Percentiles rank a stretch among this genome's conserved stretches.
Conservation (phyloP, 2,888 invertebrate genomes). For the Panzeria rudis region DNA sequence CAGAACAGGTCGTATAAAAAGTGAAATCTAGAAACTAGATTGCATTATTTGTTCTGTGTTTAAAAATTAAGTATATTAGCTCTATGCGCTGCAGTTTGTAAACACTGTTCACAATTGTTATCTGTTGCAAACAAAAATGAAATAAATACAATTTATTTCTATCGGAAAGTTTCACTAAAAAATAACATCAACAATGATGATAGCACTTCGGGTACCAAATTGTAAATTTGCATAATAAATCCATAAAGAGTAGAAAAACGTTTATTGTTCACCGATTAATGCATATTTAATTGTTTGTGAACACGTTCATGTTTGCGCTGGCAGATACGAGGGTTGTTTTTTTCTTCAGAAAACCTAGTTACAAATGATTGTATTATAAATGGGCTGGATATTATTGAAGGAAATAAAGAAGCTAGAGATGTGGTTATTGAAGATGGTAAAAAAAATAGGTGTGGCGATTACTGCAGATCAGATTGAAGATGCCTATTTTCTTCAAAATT, state of each 20-base stretch:
- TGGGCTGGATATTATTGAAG: too few relatives aligned
- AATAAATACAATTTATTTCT: slow-evolving; percentile 5
- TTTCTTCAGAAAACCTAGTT: neutral
- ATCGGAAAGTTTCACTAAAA: slow-evolving; percentile 1
- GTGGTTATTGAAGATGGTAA: too few relatives aligned
- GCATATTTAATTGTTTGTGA: slow-evolving; percentile 60
- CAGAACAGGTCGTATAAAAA: too few relatives aligned
- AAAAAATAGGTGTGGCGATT: too few relatives aligned
- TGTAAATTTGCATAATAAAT: slow-evolving; percentile 64
- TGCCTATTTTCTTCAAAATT: too few relatives aligned
- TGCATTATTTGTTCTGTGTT: neutral
- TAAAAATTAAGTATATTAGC: neutral
- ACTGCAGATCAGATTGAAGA: too few relatives aligned
- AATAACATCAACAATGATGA: neutral
- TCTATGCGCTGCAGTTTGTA: neutral
- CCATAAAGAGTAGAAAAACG: slow-evolving; percentile 28
- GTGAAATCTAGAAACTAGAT: neutral
- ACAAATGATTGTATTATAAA: too few relatives aligned
- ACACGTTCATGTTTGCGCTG: slow-evolving; percentile 28
- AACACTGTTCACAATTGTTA: slow-evolving; percentile 27
- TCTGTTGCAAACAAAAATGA: slow-evolving; percentile 16
- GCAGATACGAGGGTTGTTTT: neutral
- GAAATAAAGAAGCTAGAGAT: too few relatives aligned
- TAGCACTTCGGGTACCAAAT: slow-evolving; percentile 16
- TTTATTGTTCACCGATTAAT: slow-evolving; percentile 61